Evolutionary conservation across 2,113 vertebrate species (phyloP), one percentile per base, ranked within the genome.

Genomic region (Condylura cristata): DNA sequence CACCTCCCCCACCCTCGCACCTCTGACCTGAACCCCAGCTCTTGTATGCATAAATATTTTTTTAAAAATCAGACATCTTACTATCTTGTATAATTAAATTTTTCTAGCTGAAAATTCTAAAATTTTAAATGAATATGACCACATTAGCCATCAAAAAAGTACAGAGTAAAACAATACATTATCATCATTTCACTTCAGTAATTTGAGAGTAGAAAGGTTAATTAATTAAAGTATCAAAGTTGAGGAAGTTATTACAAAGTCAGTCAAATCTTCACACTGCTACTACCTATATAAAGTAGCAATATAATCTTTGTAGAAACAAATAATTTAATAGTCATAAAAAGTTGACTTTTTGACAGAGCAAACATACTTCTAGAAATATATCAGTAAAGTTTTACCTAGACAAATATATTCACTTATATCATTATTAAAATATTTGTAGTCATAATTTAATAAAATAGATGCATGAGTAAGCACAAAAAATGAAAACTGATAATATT

Each of bases 21-120:
- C n/a, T n/a, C n/a, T n/a, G n/a, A n/a, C n/a, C n/a, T n/a, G n/a
- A n/a, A n/a, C n/a, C n/a, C n/a, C n/a, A n/a, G n/a, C n/a, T n/a
- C n/a, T n/a, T n/a, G n/a, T n/a, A n/a, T n/a, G n/a, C n/a, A n/a
- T n/a, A n/a, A n/a, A n/a, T n/a, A n/a, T n/a, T n/a, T n/a, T n/a
- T n/a, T n/a, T n/a, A n/a, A n/a, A n/a, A n/a, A n/a, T n/a, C n/a
- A n/a, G n/a, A n/a, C 46, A 86, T n/a, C 78, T 92, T 41, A 81
- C 4, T 85, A 74, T 17, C 56, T 91, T 71, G 74, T 30, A 84
- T 8, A 87, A 30, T 72, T 76, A 81, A 6, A 84, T 70, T 93
- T 94, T 96, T 46, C 32, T 80, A 86, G 89, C 51, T 72, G 41
- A 93, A 90, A 94, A 76, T 82, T 63, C 63, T 83, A 91, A 80